These are phyloP conservation scores for Lota lota DNA, from an alignment of 2,113 vertebrate species.

Conservation along the genomic window DNA sequence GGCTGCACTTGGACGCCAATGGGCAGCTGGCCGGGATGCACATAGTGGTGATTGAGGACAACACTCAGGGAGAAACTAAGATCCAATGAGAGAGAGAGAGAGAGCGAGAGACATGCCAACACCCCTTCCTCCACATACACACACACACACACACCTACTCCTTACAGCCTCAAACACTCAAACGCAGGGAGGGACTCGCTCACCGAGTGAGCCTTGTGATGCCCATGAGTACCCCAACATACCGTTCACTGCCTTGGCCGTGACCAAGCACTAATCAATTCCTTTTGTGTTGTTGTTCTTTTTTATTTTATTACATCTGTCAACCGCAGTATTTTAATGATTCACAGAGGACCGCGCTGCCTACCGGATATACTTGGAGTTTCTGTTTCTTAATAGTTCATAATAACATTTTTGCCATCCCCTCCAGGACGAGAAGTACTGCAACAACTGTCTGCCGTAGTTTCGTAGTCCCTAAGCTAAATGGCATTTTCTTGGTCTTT, in stretches of 20 bases:
- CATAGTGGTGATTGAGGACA: constrained; percentile 76
- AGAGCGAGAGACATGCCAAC: not conserved
- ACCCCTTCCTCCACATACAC: not conserved
- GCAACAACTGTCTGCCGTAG: constrained; percentile 11
- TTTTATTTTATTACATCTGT: not conserved
- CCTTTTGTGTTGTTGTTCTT: constrained; percentile 20
- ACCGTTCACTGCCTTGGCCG: constrained; percentile 31
- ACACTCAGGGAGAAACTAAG: constrained; percentile 51
- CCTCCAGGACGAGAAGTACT: constrained; percentile 4
- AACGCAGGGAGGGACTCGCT: constrained; percentile 18
- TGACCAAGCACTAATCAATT: constrained; percentile 36
- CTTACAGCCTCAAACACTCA: not conserved
- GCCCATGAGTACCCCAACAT: constrained; percentile 30
- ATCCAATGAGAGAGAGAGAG: constrained; percentile 47
- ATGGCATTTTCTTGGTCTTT: not conserved
- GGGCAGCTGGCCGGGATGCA: constrained; percentile 66
- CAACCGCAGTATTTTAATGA: too few relatives aligned
- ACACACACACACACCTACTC: not conserved
- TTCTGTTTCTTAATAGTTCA: constrained; percentile 30
- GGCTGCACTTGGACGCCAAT: constrained; percentile 75
- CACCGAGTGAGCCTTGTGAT: constrained; percentile 29
- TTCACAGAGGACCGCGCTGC: too few relatives aligned
- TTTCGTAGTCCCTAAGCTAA: constrained; percentile 26
- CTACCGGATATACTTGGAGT: constrained; percentile 11
- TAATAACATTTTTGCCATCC: constrained; percentile 30